Evolutionary conservation across 2,113 vertebrate species (phyloP).

Genomic region (Austrofundulus limnaeus): DNA sequence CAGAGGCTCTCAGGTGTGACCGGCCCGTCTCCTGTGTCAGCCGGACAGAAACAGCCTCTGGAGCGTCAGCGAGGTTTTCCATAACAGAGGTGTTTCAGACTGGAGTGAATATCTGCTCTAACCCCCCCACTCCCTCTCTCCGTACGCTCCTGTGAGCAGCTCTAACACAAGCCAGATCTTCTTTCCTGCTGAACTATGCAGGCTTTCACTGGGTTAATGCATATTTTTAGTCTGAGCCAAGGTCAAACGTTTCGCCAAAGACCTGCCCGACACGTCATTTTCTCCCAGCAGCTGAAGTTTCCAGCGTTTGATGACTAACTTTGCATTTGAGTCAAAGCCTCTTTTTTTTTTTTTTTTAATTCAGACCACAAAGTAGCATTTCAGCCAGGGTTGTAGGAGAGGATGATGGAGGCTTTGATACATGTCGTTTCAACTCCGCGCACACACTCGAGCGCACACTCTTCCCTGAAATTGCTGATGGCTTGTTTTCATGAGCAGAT

Average conservation of each 20-base stretch:
- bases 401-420: conserved; percentile 40
- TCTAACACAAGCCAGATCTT: conserved; percentile 68
- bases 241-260: conserved; percentile 64
- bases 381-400: conserved; percentile 44
- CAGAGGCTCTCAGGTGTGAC: conserved; percentile 75
- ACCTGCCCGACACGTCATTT: conserved; percentile 63
- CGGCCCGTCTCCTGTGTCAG: conserved; percentile 58
- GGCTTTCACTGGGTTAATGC: conserved; percentile 68
- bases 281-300: conserved; percentile 63
- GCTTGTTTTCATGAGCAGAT: conserved; percentile 77
- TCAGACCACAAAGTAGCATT: conserved; percentile 48
- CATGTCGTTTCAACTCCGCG: conserved; percentile 26
- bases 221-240: conserved; percentile 69
- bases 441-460: conserved; percentile 22
- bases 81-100: conserved; percentile 68
- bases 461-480: conserved; percentile 71
- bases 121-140: conserved; percentile 49
- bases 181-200: conserved; percentile 66
- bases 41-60: no score
- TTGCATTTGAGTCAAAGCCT: conserved; percentile 61
- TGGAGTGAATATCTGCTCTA: conserved; percentile 67
- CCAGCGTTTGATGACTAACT: conserved; percentile 61
- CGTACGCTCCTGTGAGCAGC: conserved; percentile 35
- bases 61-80: conserved; percentile 45
- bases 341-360: no score